Evolutionary conservation across 2,888 invertebrate species (phyloP), one percentile per base, ranked within the genome.

Genomic region (Torymus texanus): DNA sequence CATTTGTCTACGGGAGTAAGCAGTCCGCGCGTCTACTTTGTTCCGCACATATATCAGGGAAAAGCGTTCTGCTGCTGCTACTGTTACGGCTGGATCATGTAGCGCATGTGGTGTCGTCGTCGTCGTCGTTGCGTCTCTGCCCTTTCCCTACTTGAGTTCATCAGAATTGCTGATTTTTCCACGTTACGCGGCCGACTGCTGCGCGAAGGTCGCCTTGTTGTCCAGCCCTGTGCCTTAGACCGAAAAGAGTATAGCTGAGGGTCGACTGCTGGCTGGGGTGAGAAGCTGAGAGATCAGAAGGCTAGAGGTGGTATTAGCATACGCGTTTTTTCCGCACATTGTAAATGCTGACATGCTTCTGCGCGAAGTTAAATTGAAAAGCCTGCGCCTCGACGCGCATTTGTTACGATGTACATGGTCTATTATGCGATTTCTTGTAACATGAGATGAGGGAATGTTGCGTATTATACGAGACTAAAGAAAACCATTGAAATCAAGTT

Each of bases 161-260:
- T 89, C 88, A 87, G 88, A 88, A 87, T 89, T 89, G 88, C 88
- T 88, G 88, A 89, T 89, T 88, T 88, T 86, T 86, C 41, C 41
- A 8, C 41, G 79, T 82, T 63, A 61, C 61, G 41, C 75, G 58
- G 51, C 50, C 78, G 83, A 84, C 82, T 78, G 56, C 81, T 85
- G 79, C 74, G 50, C 82, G 84, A 83, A 82, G 79, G 78, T 41
- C 41, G 41, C 41, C 41, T 41, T 41, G 41, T 75, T 65, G 79
- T 66, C 73, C 75, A 61, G 75, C 10, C 55, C 55, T 18, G 18
- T 55, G 58, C 65, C 50, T 77, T 56, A 4, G 61, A 10, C 59
- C 50, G 71, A 76, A 79, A 79, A 82, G 82, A 79, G 58, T 41
- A 41, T 41, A 41, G 29, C 29, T 29, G 29, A 29, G 41, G 8